Evolutionary conservation across 2,113 vertebrate genomes (phyloP), one percentile per base, ranked within the genome.

Genomic region (Phyllostomus hastatus): DNA sequence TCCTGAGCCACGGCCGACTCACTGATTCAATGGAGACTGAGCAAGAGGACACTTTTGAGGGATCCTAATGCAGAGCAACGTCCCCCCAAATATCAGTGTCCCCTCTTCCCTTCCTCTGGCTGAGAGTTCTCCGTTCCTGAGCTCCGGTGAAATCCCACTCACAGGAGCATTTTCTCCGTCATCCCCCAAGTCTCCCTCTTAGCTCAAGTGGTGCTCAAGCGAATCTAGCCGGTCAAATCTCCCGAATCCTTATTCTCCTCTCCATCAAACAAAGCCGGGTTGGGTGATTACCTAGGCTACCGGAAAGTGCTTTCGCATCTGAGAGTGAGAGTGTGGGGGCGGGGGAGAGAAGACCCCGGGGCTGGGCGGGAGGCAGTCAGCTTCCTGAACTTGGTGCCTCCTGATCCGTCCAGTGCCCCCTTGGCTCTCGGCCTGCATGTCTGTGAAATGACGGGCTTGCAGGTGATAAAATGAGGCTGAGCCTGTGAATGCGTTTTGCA

Each of bases 291-390:
- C n/a, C 0, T 0, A 2, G 8, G 48, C 7, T 5, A 2, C 0
- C 0, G 31, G 16, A 8, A 79, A 10, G 17, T 1, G 3, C 28
- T 41, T 20, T 80, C 5, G 2, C 20, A 2, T 50, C 31, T 24
- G 41, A n/a, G 6, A 33, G 4, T 2, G 54, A 33, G 9, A 20
- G 14, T 3, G 31, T 3, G 41, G 0, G 26, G 11, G 46, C 0
- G 26, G 11, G 46, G 1, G 9, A 9, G 33, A 2, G 57, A 41
- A 73, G 50, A 24, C 7, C 7, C 10, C 2, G 4, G 7, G 22
- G 6, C 5, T 2, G 1, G 31, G 5, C n/a, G 14, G 1, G 11
- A 16, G 8, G 6, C 16, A 0, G 0, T 22, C 7, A 0, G 10
- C 46, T 33, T n/a, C 12, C 66, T 31, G 16, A 50, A 33, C 17